A percentile compares a stretch with the other conserved stretches of the same genome.
These are phyloP conservation scores for Mesorhabditis belari DNA, from an alignment of 2,888 invertebrate genomes.

Conservation along the genomic window DNA sequence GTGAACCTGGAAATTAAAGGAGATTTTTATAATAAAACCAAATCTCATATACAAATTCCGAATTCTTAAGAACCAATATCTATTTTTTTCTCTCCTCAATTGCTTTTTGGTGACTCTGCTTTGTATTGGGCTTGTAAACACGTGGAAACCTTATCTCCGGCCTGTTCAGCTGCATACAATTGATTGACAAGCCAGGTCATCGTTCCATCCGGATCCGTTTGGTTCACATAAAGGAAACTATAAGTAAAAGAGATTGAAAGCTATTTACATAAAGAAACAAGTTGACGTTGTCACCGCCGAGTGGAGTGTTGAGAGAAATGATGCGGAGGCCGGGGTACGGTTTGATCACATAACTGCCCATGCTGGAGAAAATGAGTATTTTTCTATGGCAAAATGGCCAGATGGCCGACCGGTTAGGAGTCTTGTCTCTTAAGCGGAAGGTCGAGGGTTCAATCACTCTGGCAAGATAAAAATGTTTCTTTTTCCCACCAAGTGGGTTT, in stretches of 20 bases:
- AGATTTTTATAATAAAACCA: background rate
- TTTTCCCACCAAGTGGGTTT: no score
- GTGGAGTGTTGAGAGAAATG: conserved; percentile 46
- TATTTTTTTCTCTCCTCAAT: no score
- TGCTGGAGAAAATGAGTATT: conserved; percentile 54
- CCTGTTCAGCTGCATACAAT: conserved; percentile 68
- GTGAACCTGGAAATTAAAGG: conserved; percentile 62
- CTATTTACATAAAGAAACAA: conserved; percentile 19
- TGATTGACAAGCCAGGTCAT: conserved; percentile 73
- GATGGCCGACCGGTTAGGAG: no score
- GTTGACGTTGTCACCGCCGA: conserved; percentile 54
- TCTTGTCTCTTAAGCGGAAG: no score
- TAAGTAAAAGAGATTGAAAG: conserved; percentile 3
- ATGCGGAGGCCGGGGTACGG: conserved; percentile 56
- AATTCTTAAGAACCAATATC: background rate
- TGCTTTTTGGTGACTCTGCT: no score
- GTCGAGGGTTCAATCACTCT: no score
- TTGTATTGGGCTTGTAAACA: no score
- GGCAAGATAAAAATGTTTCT: no score
- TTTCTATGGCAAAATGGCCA: no score
- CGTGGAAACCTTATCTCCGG: conserved; percentile 61
- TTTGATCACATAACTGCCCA: conserved; percentile 72
- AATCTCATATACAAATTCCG: no score
- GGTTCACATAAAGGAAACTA: conserved; percentile 70
- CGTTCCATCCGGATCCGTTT: conserved; percentile 74